These are phyloP conservation scores for Sterna hirundo DNA, from an alignment of 2,113 vertebrate genomes.

Conservation along the genomic window DNA sequence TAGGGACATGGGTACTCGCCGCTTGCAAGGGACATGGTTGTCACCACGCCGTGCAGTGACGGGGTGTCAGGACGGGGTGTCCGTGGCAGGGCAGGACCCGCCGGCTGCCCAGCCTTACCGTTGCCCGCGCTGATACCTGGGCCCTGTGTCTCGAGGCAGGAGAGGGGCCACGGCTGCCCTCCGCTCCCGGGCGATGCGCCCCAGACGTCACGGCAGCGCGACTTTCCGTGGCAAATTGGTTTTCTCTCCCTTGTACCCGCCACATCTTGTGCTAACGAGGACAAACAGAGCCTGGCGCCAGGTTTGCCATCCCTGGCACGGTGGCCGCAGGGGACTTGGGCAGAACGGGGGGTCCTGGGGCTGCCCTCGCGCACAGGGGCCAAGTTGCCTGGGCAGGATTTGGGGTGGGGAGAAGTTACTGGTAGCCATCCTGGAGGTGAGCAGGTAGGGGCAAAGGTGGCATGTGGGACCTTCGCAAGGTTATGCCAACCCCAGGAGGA, in stretches of 20 bases:
- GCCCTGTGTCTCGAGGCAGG: neutral
- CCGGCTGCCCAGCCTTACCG: neutral
- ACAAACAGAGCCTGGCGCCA: neutral
- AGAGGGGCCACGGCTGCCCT: neutral
- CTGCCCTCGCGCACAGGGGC: neutral
- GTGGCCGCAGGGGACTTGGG: neutral
- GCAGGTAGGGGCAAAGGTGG: neutral
- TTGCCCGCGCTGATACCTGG: neutral
- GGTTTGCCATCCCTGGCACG: neutral
- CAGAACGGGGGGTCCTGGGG: neutral
- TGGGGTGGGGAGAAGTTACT: neutral
- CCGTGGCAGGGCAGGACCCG: neutral
- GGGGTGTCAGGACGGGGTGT: neutral
- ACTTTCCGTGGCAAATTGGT: accelerated
- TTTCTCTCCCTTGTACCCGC: accelerated
- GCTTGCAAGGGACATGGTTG: neutral
- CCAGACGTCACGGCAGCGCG: accelerated
- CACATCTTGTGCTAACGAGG: neutral
- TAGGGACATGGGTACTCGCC: accelerated
- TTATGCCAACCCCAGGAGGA: neutral
- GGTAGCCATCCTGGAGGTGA: neutral
- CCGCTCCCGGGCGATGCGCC: accelerated
- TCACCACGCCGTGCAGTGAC: accelerated
- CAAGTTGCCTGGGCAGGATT: neutral
- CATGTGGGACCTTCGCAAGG: neutral